Evolutionary conservation across 2,113 vertebrate genomes (phyloP).

Genomic region (Chaetodon auriga): DNA sequence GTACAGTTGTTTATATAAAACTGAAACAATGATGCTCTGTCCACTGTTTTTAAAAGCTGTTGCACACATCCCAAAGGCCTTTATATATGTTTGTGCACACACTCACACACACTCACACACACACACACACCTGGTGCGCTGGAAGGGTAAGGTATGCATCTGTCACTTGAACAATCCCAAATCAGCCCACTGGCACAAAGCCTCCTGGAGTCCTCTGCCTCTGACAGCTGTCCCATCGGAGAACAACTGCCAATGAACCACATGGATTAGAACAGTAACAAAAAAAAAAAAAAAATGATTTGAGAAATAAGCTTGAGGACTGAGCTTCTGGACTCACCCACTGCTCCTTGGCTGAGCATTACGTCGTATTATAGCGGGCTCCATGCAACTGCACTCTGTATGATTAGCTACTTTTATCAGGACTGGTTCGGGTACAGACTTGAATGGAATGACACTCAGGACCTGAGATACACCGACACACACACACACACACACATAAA

Average conservation of each 20-base stretch:
- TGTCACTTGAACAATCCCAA: constrained; percentile 92
- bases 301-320: neutral
- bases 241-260: constrained; percentile 73
- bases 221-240: constrained; percentile 61
- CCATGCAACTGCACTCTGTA: constrained; percentile 92
- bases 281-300: neutral
- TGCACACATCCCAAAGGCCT: neutral
- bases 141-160: constrained; percentile 88
- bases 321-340: constrained; percentile 72
- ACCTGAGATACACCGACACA: constrained; percentile 82
- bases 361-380: constrained; percentile 84
- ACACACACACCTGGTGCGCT: constrained; percentile 73
- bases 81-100: neutral
- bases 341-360: constrained; percentile 75
- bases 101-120: neutral
- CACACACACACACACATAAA: constrained; percentile 17
- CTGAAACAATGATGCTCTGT: neutral
- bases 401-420: constrained; percentile 95
- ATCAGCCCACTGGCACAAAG: constrained; percentile 87
- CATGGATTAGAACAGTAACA: neutral
- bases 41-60: neutral
- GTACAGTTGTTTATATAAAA: neutral
- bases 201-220: constrained; percentile 72
- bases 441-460: constrained; percentile 92
- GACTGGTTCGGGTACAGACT: constrained; percentile 92